Percentiles rank a stretch among this genome's conserved stretches.
Evolutionary conservation across 2,888 invertebrate species (phyloP).

Genomic region (Pseudococcus viburni): DNA sequence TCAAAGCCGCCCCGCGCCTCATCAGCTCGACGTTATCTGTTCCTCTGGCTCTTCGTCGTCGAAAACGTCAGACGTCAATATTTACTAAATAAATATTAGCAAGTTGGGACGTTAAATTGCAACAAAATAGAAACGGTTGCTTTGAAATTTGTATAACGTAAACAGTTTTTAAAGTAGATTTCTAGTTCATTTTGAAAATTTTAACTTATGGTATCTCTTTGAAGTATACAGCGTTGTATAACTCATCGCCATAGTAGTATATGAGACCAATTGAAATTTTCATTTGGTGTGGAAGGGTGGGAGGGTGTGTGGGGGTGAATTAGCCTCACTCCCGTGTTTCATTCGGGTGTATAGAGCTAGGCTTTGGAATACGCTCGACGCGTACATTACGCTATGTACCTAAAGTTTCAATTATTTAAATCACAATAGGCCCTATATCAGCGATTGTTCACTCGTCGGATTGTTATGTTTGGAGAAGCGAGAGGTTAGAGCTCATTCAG

Average conservation of each 20-base stretch:
- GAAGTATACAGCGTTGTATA: not conserved
- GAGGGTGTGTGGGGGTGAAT: not conserved
- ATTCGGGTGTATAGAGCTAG: not conserved
- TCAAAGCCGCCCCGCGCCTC: not conserved
- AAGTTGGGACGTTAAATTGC: slow-evolving; percentile 49
- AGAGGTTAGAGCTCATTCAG: slow-evolving; percentile 32
- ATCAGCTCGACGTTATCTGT: not conserved
- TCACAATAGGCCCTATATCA: slow-evolving; percentile 45
- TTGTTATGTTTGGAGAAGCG: slow-evolving; percentile 8
- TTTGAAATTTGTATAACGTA: slow-evolving; percentile 53
- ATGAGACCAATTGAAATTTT: slow-evolving; percentile 14
- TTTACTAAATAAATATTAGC: slow-evolving; percentile 53
- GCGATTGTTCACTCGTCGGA: slow-evolving; percentile 39
- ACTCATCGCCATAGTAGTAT: not conserved
- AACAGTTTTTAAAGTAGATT: slow-evolving; percentile 49
- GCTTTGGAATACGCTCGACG: not conserved
- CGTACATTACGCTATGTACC: not conserved
- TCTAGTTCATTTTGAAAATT: slow-evolving; percentile 45
- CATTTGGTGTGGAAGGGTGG: not conserved
- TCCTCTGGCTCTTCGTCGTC: not conserved
- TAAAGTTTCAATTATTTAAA: slow-evolving; percentile 36
- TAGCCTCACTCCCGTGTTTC: not conserved
- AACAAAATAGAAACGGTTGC: slow-evolving; percentile 45
- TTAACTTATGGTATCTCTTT: slow-evolving; percentile 16
- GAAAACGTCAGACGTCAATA: slow-evolving; percentile 45